Base-by-base conservation (phyloP, 2,113 vertebrate genomes). In the Nothoprocta perdicaria region DNA sequence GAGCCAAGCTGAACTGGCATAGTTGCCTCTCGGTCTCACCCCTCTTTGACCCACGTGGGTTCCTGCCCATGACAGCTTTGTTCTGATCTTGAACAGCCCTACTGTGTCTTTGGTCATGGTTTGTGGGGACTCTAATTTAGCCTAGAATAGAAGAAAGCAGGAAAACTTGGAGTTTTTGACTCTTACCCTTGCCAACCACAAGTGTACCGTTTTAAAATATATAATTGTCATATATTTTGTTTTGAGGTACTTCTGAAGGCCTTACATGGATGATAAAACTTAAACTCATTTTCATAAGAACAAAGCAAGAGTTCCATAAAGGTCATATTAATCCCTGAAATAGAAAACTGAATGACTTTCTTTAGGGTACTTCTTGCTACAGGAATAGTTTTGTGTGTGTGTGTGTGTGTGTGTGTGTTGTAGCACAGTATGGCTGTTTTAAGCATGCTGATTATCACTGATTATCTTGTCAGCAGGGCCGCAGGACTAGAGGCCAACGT, bases 221-320 rank as follows among this genome's bases (percentile, higher is more conserved):
- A 40, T 29, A 3, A 10, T 57, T 79, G 10, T 79, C n/a, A 7
- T 72, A 16, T 24, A 35, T 80, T 92, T 77, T 31, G 40, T 84
- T 94, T 92, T 93, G 86, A 86, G 57, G 27, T 53, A 73, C 27
- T 58, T 89, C 7, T 60, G 12, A 88, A 80, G 41, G 50, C 78
- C n/a, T 90, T 88, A 45, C 3, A 31, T 69, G 10, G 80, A 27
- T 52, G 88, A 86, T 80, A 82, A 86, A 94, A 84, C 41, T 62
- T 67, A 10, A 90, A 92, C 40, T 79, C 0, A 8, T 86, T 91
- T 95, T 88, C 84, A 57, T 88, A 84, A 43, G 46, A 88, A 61
- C 48, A 86, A 58, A 89, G 21, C 15, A 91, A 58, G 63, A 48
- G 23, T 76, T 81, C 69, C 18, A 9, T 43, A 76, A 91, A 82